Evolutionary conservation across 2,888 invertebrate genomes (phyloP), one percentile per base, ranked within the genome.

Genomic region (Eupithecia tripunctaria): DNA sequence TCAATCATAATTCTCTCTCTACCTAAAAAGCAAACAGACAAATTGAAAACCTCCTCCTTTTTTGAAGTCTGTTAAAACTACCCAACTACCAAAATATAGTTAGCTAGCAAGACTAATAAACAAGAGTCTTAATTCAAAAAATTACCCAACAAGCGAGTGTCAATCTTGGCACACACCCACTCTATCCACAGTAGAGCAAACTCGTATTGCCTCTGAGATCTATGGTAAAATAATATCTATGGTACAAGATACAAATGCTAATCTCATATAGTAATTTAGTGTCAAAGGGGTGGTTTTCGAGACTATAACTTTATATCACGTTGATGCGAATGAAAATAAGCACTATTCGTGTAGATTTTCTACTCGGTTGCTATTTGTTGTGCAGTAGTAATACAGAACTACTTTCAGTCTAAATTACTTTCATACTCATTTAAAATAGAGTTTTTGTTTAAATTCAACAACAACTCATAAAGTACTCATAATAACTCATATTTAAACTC

Each of bases 151-250:
- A 51, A 21, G 47, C 47, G 47, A 51, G n/a, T 21, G 21, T 72
- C 75, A 76, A 79, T 77, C 77, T 79, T 72, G 38, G 25, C 67
- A 27, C 36, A 70, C 60, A 64, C 36, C 27, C 29, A 12, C 60
- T n/a, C 68, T 25, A 63, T 64, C 59, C 64, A 67, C 63, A 62
- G 51, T 68, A 72, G 56, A 63, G 29, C 27, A 15, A 27, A 67
- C 43, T 36, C 51, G 43, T 60, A 60, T 60, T 29, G 60, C 60
- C 60, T 60, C 60, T 18, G 29, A 60, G 60, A 60, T 60, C 27
- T 60, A 60, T 60, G 60, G 29, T 18, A 29, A n/a, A n/a, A n/a
- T n/a, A n/a, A n/a, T n/a, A 60, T 60, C 27, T 60, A 60, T 60
- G 60, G 29, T 18, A 29, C 27, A 29, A 29, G 1, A 29, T 60